Conservation (phyloP, 2,797 vertebrate species). For the Centropyge bicolor region DNA sequence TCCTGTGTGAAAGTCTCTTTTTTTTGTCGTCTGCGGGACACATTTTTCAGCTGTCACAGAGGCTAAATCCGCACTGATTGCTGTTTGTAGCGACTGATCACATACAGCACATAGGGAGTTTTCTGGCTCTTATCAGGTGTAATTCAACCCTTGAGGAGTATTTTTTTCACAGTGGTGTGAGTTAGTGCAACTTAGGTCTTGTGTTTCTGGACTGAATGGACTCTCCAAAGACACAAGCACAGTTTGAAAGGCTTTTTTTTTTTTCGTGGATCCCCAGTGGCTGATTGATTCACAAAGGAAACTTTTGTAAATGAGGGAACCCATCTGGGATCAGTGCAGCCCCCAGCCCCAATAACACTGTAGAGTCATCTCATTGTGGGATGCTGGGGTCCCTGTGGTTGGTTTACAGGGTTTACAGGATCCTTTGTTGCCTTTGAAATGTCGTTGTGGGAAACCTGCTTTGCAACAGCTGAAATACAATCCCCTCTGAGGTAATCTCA, state of each 20-base stretch:
- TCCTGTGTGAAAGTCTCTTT: slow-evolving; percentile 61
- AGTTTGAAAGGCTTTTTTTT: slow-evolving; percentile 66
- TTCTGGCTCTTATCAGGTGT: slow-evolving; percentile 34
- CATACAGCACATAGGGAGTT: slow-evolving; percentile 16
- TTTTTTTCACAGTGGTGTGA: slow-evolving; percentile 50
- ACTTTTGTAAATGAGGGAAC: slow-evolving; percentile 78
- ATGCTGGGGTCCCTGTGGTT: slow-evolving; percentile 70
- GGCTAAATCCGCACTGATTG: slow-evolving; percentile 13
- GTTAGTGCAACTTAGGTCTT: slow-evolving; percentile 51
- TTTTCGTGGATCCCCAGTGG: slow-evolving; percentile 48
- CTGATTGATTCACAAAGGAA: slow-evolving; percentile 78
- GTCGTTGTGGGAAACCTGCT: slow-evolving; percentile 73
- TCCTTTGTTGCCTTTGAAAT: slow-evolving; percentile 73
- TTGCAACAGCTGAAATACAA: slow-evolving; percentile 64
- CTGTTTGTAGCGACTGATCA: slow-evolving; percentile 20
- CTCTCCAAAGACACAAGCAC: slow-evolving; percentile 55
- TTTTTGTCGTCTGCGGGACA: slow-evolving; percentile 43
- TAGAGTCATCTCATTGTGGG: slow-evolving; percentile 66
- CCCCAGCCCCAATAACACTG: slow-evolving; percentile 57
- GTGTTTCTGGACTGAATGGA: slow-evolving; percentile 66
- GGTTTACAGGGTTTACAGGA: slow-evolving; percentile 76
- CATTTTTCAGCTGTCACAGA: slow-evolving; percentile 39
- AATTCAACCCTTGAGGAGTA: slow-evolving; percentile 44
- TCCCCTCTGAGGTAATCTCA: slow-evolving; percentile 63
- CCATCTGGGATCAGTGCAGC: slow-evolving; percentile 75